These are phyloP conservation scores for Eugnorisma glareosa DNA, from an alignment of 2,888 invertebrate species.

Conservation along the genomic window DNA sequence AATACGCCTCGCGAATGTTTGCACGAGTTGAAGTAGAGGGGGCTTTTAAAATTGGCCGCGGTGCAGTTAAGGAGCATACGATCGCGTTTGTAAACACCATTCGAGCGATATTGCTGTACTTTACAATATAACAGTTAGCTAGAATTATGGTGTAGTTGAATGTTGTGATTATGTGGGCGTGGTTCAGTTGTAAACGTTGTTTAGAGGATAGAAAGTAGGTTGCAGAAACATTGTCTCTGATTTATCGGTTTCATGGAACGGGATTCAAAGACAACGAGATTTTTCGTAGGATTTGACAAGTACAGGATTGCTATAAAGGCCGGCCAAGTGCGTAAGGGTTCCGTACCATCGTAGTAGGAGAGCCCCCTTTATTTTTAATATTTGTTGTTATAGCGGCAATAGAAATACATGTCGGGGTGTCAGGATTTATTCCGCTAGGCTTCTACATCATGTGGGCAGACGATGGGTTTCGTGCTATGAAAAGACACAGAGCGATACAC, in stretches of 20 bases:
- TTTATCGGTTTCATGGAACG: conserved; percentile 3
- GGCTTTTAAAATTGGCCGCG: conserved; percentile 69
- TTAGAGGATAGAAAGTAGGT: conserved; percentile 24
- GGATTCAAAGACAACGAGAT: too few relatives aligned
- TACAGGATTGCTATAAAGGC: too few relatives aligned
- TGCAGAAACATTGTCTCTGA: not conserved
- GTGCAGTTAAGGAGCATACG: conserved; percentile 73
- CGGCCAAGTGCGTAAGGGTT: too few relatives aligned
- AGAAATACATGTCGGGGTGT: too few relatives aligned
- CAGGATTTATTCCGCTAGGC: too few relatives aligned
- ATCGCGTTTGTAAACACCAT: conserved; percentile 81
- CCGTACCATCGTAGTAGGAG: too few relatives aligned
- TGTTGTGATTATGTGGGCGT: conserved; percentile 65
- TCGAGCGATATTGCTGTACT: conserved; percentile 69
- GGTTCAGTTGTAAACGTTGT: conserved; percentile 44
- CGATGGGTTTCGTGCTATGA: too few relatives aligned
- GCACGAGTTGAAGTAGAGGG: conserved; percentile 58
- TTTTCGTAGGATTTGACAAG: too few relatives aligned
- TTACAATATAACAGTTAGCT: conserved; percentile 72
- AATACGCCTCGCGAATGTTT: conserved; percentile 71
- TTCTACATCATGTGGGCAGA: too few relatives aligned
- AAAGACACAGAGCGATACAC: too few relatives aligned
- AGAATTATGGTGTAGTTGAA: conserved; percentile 65
- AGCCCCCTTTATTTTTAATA: too few relatives aligned
- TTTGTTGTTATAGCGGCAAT: too few relatives aligned